phyloP scores from a whole-genome alignment of 2,797 vertebrate genomes.

The Channa striata region DNA sequence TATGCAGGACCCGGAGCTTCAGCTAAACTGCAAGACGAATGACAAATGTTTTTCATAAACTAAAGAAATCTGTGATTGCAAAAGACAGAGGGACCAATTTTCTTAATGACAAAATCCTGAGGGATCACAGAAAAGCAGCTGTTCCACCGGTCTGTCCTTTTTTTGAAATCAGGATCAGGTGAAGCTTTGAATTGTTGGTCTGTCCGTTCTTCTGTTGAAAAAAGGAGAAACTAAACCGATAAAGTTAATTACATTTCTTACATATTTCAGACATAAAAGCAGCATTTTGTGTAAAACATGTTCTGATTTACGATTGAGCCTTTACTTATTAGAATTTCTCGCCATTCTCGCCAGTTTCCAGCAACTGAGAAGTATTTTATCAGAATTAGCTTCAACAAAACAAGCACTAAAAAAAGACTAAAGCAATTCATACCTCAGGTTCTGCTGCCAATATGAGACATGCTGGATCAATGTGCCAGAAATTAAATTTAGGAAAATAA shows the following conservation, averaged over 20 bases:
- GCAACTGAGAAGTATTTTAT: slow-evolving; percentile 10
- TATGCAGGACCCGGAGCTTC: background rate
- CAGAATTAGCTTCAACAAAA: slow-evolving; percentile 8
- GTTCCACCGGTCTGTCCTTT: background rate
- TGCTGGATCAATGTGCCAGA: slow-evolving; percentile 21
- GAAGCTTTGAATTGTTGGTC: background rate
- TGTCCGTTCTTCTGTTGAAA: background rate
- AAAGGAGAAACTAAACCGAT: background rate
- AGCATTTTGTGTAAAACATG: background rate
- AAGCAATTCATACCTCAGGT: slow-evolving; percentile 8
- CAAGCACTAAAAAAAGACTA: slow-evolving; percentile 15
- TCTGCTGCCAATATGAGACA: slow-evolving; percentile 7
- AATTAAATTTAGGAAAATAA: slow-evolving; percentile 34
- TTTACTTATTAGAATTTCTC: background rate
- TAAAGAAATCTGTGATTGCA: slow-evolving; percentile 17
- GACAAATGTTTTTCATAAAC: slow-evolving; percentile 4
- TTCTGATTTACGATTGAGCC: slow-evolving; percentile 15
- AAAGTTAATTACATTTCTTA: background rate
- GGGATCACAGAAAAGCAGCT: slow-evolving; percentile 4
- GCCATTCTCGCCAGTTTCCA: slow-evolving; percentile 13
- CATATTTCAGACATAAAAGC: background rate
- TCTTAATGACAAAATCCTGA: slow-evolving; percentile 12
- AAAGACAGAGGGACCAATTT: slow-evolving; percentile 13
- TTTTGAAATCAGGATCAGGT: no score
- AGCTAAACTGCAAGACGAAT: slow-evolving; percentile 3